These are phyloP conservation scores for Antigone vipio DNA, from an alignment of 2,113 vertebrate genomes.

Conservation along the genomic window DNA sequence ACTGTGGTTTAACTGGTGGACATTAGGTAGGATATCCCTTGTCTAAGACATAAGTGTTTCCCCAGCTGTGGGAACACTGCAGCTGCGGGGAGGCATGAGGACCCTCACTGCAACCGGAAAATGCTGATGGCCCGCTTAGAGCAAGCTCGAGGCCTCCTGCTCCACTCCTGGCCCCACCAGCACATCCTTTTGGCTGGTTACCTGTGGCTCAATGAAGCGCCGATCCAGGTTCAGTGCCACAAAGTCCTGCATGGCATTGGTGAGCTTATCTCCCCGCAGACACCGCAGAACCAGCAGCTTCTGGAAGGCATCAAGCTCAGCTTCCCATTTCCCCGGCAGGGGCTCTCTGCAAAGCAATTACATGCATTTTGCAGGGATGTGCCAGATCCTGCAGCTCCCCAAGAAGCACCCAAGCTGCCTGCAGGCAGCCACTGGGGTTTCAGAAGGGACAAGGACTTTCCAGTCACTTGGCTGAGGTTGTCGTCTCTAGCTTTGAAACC, in stretches of 20 bases:
- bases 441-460: not conserved
- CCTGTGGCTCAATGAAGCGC: conserved; percentile 89
- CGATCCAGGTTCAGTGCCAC: conserved; percentile 82
- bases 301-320: conserved; percentile 84
- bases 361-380: not conserved
- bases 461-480: not conserved
- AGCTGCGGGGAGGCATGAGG: fast-evolving
- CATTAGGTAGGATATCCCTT: not conserved
- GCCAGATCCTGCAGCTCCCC: not conserved
- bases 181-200: not conserved
- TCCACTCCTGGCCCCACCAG: not conserved
- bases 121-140: not conserved
- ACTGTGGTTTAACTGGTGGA: not conserved
- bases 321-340: conserved; percentile 82
- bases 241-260: conserved; percentile 90
- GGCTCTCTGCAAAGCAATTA: conserved; percentile 71
- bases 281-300: conserved; percentile 87
- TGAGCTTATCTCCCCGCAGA: conserved; percentile 84
- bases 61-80: not conserved
- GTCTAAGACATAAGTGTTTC: not conserved
- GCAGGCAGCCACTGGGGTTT: not conserved
- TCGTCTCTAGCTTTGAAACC: not conserved
- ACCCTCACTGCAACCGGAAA: not conserved
- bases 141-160: not conserved
- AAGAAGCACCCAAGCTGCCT: not conserved